Evolutionary conservation across 1,140 invertebrate species (phyloP).

Genomic region (Magallana gigas): DNA sequence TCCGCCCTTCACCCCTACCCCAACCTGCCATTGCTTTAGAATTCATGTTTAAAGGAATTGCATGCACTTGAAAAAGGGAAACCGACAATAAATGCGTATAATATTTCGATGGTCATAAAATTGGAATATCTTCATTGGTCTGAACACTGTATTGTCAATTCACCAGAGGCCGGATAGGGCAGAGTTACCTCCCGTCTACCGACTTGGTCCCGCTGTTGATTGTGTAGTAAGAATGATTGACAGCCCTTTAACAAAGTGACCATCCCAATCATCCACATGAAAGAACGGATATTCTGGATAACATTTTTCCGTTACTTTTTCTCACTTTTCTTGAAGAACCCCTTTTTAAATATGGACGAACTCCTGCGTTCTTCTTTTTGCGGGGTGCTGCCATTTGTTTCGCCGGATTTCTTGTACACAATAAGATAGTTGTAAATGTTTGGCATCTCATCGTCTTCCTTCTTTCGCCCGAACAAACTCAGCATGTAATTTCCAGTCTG

Average conservation of each 20-base stretch:
- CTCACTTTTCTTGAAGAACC: slow-evolving; percentile 63
- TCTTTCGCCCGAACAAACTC: slow-evolving; percentile 72
- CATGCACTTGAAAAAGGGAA: too few species aligned
- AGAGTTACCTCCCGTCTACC: too few species aligned
- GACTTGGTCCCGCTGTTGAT: not conserved
- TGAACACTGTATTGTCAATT: not conserved
- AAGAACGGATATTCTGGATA: too few species aligned
- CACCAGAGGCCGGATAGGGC: not conserved
- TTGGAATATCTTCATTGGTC: too few species aligned
- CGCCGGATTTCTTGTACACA: slow-evolving; percentile 60
- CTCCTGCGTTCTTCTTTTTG: slow-evolving; percentile 54
- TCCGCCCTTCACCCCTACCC: too few species aligned
- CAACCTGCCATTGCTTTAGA: too few species aligned
- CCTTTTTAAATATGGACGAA: slow-evolving; percentile 65
- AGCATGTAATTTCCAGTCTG: slow-evolving; percentile 77
- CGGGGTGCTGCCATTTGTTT: slow-evolving; percentile 39
- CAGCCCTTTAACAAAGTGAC: not conserved
- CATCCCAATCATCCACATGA: not conserved
- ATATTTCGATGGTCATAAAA: too few species aligned
- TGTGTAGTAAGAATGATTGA: slow-evolving; percentile 6
- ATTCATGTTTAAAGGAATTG: too few species aligned
- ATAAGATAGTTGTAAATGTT: slow-evolving; percentile 78
- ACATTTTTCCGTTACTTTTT: slow-evolving; percentile 37
- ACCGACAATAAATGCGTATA: too few species aligned
- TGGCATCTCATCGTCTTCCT: slow-evolving; percentile 64